Evolutionary conservation across 2,113 vertebrate species (phyloP), one percentile per base, ranked within the genome.

Genomic region (Camelus bactrianus): DNA sequence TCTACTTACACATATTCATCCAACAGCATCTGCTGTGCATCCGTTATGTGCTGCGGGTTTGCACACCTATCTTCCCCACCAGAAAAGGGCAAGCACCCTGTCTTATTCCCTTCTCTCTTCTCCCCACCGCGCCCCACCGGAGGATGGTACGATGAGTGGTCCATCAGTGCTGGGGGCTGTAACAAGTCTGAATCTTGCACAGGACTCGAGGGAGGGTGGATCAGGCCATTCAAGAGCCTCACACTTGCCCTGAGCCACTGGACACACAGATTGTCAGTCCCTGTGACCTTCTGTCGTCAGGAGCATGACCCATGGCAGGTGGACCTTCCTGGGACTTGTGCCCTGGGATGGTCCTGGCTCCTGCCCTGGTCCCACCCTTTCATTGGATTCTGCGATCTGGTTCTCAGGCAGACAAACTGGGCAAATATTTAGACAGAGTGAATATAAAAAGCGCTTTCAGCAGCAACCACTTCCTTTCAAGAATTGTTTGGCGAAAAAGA

Each of bases 341-440:
- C 54, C 58, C 64, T 22, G 52, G 17, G 89, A 84, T 30, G 38
- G 48, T 48, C 15, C 1, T 13, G 35, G 32, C 58, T 79, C 79
- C 83, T 10, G 8, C 81, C 50, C 60, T 3, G 81, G 72, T 85
- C 87, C 93, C 50, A 1, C 13, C 75, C 58, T 85, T 93, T 96
- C 94, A 77, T 90, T 91, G 97, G 84, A 93, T 93, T 97, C 96
- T 91, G 65, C 35, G 28, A 96, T 92, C 76, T 97, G 97, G 94
- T 92, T 96, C 95, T 72, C 88, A 97, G 91, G 94, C 97, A 97
- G 93, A 96, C 96, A 98, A 77, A 97, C 93, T 93, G 35, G 85
- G 96, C 97, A 98, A 98, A 98, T 98, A 98, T 98, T 99, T 98
- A 98, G 98, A 98, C 94, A 98, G 97, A 95, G 96, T 91, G 76